Conservation (phyloP, 2,888 invertebrate genomes). For the Drosophila sordidula region DNA sequence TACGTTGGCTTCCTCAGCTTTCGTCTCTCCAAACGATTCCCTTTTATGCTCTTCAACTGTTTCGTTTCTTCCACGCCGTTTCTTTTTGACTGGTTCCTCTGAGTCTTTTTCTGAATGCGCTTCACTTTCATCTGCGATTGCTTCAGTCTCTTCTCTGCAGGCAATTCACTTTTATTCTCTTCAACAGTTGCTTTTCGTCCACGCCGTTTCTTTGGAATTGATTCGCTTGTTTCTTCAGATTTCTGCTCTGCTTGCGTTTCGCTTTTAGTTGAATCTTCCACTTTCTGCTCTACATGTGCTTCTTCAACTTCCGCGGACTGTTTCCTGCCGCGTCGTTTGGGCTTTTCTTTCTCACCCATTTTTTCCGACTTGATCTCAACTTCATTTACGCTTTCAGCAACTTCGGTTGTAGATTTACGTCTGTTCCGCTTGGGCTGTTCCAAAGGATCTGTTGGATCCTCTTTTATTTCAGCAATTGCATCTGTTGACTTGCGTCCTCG, state of each 20-base stretch:
- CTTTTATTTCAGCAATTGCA: not conserved
- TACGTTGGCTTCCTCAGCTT: not conserved
- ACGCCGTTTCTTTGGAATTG: slow-evolving; percentile 3
- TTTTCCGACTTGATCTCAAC: not conserved
- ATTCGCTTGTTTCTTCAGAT: not conserved
- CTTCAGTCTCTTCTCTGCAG: not conserved
- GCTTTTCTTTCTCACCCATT: not conserved
- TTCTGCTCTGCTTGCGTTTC: not conserved
- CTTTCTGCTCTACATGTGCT: not conserved
- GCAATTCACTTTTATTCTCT: not conserved
- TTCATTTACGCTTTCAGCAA: not conserved
- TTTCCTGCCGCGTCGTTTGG: slow-evolving; percentile 10
- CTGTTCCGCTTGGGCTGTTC: slow-evolving; percentile 4
- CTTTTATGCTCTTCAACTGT: not conserved
- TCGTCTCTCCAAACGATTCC: not conserved
- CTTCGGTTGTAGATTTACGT: slow-evolving; percentile 2
- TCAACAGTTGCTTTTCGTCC: slow-evolving; percentile 4
- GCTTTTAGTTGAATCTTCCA: not conserved
- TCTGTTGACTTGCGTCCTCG: slow-evolving; percentile 1
- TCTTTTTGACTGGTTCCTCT: not conserved
- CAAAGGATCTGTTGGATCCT: not conserved
- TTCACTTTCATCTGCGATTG: not conserved
- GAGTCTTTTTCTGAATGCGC: not conserved
- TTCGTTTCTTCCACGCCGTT: not conserved
- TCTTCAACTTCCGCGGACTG: not conserved